phyloP scores from a whole-genome alignment of 2,113 vertebrate species.

The Pterocles gutturalis region DNA sequence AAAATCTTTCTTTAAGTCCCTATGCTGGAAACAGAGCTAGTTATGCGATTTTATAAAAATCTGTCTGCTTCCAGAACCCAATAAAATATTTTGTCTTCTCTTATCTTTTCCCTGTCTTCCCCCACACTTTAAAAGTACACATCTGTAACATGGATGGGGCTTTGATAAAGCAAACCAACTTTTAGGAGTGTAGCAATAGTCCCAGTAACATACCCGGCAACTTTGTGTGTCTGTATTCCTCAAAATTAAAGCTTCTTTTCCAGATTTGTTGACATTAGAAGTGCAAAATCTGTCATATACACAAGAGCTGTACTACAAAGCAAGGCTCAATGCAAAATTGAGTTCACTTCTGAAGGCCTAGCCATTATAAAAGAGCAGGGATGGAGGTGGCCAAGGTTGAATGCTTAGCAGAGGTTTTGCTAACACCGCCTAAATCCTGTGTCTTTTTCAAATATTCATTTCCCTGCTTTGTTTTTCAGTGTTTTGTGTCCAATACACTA shows the following conservation, averaged over 20 bases:
- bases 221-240: not conserved
- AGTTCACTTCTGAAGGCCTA: not conserved
- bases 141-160: not conserved
- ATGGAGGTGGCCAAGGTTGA: not conserved
- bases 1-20: not conserved
- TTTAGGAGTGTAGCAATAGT: not conserved
- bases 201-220: not conserved
- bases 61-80: conserved; percentile 9
- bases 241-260: not conserved
- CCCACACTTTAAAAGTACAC: not conserved
- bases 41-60: conserved; percentile 41
- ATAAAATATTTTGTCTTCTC: not conserved
- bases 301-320: not conserved
- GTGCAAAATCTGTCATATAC: not conserved
- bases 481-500: not conserved
- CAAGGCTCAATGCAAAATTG: not conserved
- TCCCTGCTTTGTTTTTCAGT: not conserved
- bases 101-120: not conserved
- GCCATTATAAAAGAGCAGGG: not conserved
- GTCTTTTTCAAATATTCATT: not conserved
- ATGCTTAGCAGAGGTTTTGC: not conserved
- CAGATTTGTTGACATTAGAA: not conserved
- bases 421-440: not conserved
- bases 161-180: not conserved
- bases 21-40: not conserved